Base-by-base conservation (phyloP, 2,113 vertebrate genomes). In the Gallinago paraguaiae region DNA sequence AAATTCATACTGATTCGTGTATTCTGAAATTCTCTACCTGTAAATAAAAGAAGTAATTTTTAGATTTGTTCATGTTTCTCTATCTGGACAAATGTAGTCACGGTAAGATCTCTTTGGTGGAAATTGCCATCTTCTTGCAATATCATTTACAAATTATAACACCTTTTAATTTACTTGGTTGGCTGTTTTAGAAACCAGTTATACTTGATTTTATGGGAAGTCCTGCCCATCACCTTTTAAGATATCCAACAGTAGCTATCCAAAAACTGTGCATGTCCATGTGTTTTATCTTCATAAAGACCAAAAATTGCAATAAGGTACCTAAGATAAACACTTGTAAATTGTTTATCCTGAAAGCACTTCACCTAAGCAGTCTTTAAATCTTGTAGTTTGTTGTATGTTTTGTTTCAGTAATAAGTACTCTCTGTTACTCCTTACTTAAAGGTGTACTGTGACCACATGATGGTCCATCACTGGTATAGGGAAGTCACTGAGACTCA, bases 261-360 rank as follows among this genome's bases (percentile, higher is more conserved):
- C 25, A 70, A 39, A 86, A 75, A 60, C n/a, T 23, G 1, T 1
- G 1, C 19, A 17, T 50, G 3, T 35, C 35, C 10, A 0, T 16
- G 13, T 51, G 50, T 60, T 85, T 85, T 65, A 33, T 57, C 10
- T 60, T 77, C 48, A 35, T 28, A 59, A 64, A 77, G 20, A 60
- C 50, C 19, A 69, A 39, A 76, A 61, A 22, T 4, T 46, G 3
- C 14, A 39, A 7, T 22, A 33, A 50, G 35, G 13, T 48, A 25
- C 7, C 1, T n/a, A 46, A 64, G 12, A 6, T 51, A 60, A 63
- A 50, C 48, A 51, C 10, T 56, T 84, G 3, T 17, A 56, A 56
- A 60, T 81, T 65, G 11, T 14, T 83, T 77, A 9, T 37, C 22
- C 31, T 41, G 14, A 86, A 86, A 80, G 11, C 1, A 24, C 59